Evolutionary conservation across 2,888 invertebrate species (phyloP), one percentile per base, ranked within the genome.

Genomic region (Andricus curvator): DNA sequence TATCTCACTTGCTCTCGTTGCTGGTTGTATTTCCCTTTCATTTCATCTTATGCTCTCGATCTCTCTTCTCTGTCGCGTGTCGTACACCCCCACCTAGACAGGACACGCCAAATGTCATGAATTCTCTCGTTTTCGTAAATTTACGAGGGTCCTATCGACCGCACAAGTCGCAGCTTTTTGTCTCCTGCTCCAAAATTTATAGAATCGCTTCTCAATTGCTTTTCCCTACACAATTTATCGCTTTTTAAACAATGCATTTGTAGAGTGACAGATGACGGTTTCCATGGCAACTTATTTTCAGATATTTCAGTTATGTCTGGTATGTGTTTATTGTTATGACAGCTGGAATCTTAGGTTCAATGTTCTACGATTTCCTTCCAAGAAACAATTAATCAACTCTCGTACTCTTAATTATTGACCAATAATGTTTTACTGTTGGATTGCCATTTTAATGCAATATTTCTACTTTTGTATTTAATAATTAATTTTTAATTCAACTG

Each of bases 11-110:
- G 76, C 79, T 78, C 37, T 79, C 68, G 65, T 79, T 80, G 78
- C 79, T 81, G 76, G 79, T 82, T 80, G 79, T 81, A 82, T 78
- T 81, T 65, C 78, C 41, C 77, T 83, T 81, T 79, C 56, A 41
- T 44, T 60, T 65, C 48, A 17, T 78, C 74, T 65, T 70, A 76
- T 79, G 37, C 77, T 80, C 79, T 80, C 80, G 79, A 81, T 74
- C 77, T 37, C 77, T 37, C 37, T 64, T 81, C 79, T 74, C 78
- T 83, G 81, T 82, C 81, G 74, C 44, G 60, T 78, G 64, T 78
- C 78, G 65, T 79, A 79, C 82, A 81, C 79, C 78, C 67, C 78
- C 51, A 67, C 81, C 74, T 81, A 79, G 44, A 81, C 66, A 79
- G 64, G 78, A 82, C 78, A 76, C 67, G 37, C 68, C 74, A 74